Conservation (phyloP, 2,888 invertebrate species). For the Willowsia nigromaculata region DNA sequence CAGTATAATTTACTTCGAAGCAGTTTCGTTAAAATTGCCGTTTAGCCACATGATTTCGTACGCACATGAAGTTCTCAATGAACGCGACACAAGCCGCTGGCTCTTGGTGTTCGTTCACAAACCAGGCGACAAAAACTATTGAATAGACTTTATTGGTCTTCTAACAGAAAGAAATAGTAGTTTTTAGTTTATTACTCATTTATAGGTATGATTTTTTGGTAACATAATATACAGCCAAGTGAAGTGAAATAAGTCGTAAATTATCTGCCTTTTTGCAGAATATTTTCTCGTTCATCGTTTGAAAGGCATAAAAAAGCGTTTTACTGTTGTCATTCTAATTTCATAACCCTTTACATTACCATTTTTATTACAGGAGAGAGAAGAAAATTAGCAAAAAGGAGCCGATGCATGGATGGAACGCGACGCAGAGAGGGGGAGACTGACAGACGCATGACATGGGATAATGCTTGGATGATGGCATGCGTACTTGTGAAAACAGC, state of each 20-base stretch:
- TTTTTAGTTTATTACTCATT: too few species aligned
- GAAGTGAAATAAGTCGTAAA: neutral
- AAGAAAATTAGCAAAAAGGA: conserved; percentile 3
- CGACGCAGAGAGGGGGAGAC: neutral
- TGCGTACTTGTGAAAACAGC: neutral
- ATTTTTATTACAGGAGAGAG: conserved; percentile 33
- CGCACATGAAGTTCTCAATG: neutral
- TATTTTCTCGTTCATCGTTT: neutral
- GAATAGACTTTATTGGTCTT: neutral
- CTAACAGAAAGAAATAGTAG: neutral
- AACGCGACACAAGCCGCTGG: neutral
- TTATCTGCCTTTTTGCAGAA: neutral
- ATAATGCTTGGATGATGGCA: neutral
- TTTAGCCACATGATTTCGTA: too few species aligned
- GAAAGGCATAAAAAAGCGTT: conserved; percentile 1
- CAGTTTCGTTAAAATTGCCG: too few species aligned
- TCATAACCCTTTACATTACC: conserved; percentile 5
- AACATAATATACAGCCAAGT: neutral
- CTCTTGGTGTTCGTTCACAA: neutral
- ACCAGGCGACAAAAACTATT: neutral
- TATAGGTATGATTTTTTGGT: too few species aligned
- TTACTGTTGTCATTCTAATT: conserved; percentile 23
- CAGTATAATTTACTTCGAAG: too few species aligned
- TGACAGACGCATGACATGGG: neutral
- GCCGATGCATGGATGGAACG: conserved; percentile 18